Conservation (phyloP, 2,797 vertebrate genomes). For the Pteronotus mesoamericanus region DNA sequence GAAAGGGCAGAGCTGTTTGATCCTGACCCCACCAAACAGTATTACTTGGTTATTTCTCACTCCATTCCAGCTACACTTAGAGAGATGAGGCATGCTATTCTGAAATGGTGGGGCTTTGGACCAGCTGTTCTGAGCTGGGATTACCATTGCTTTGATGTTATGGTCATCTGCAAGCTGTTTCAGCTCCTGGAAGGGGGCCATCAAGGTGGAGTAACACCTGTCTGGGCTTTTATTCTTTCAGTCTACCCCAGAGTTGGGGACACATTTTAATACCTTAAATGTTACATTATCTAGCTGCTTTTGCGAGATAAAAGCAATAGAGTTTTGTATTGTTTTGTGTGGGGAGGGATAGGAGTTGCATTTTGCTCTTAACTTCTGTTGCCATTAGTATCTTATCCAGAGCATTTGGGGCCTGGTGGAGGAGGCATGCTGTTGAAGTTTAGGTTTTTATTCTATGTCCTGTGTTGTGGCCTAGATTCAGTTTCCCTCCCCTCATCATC, state of each 20-base stretch:
- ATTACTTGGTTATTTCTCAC: background rate
- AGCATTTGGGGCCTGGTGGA: background rate
- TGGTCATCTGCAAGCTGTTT: constrained; percentile 77
- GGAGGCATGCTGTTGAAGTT: background rate
- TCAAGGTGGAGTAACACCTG: constrained; percentile 73
- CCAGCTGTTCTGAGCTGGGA: constrained; percentile 74
- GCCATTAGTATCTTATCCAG: background rate
- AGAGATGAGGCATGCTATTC: constrained; percentile 17
- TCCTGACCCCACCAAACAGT: background rate
- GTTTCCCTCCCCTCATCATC: background rate
- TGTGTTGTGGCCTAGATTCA: background rate
- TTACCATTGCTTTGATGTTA: constrained; percentile 75
- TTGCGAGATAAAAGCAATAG: background rate
- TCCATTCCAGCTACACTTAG: background rate
- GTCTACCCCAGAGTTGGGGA: background rate
- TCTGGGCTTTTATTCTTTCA: constrained; percentile 11
- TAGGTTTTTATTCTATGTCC: background rate
- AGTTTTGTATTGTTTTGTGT: background rate
- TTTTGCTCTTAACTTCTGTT: constrained; percentile 9
- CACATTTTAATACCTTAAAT: constrained; percentile 20
- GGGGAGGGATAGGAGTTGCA: background rate
- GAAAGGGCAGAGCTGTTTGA: constrained; percentile 46
- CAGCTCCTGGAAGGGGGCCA: constrained; percentile 70
- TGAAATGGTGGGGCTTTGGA: constrained; percentile 53
- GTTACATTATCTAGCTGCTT: constrained; percentile 12